Evolutionary conservation across 2,888 invertebrate genomes (phyloP).

Genomic region (Euclidia mi): DNA sequence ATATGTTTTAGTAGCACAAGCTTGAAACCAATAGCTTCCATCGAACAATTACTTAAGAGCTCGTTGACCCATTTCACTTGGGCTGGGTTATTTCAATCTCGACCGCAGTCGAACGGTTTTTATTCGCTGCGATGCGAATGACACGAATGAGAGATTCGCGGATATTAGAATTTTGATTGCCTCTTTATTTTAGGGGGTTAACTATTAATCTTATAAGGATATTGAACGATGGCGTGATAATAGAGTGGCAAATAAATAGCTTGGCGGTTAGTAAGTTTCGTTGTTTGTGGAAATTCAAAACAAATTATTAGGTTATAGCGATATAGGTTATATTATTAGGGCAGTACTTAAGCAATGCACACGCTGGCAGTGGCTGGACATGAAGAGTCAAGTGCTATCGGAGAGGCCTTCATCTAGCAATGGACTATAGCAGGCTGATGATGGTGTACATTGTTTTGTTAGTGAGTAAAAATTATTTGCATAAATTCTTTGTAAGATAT

Average conservation of each 20-base stretch:
- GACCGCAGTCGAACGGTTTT: no score
- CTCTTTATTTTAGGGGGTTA: slow-evolving; percentile 54
- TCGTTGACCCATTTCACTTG: slow-evolving; percentile 77
- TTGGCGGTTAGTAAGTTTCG: slow-evolving; percentile 15
- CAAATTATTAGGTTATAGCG: neutral
- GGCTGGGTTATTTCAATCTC: slow-evolving; percentile 65
- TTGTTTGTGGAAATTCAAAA: neutral
- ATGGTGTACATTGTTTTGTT: no score
- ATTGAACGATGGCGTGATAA: slow-evolving; percentile 37
- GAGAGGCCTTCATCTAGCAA: no score
- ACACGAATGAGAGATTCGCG: slow-evolving; percentile 54
- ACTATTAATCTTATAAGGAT: slow-evolving; percentile 46
- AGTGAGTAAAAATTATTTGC: no score
- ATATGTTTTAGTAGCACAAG: slow-evolving; percentile 35
- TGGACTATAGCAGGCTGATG: no score
- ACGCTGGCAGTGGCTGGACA: no score
- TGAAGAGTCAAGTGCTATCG: no score
- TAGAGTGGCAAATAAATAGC: slow-evolving; percentile 11
- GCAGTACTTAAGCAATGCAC: no score
- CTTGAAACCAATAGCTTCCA: slow-evolving; percentile 60
- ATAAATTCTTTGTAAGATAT: no score
- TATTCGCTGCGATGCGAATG: no score
- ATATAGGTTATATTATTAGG: no score
- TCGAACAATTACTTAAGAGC: slow-evolving; percentile 77
- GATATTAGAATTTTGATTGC: slow-evolving; percentile 68